A percentile compares a stretch with the other conserved stretches of the same genome.
Conservation (phyloP, 2,113 vertebrate genomes). For the Proterorhinus semilunaris region DNA sequence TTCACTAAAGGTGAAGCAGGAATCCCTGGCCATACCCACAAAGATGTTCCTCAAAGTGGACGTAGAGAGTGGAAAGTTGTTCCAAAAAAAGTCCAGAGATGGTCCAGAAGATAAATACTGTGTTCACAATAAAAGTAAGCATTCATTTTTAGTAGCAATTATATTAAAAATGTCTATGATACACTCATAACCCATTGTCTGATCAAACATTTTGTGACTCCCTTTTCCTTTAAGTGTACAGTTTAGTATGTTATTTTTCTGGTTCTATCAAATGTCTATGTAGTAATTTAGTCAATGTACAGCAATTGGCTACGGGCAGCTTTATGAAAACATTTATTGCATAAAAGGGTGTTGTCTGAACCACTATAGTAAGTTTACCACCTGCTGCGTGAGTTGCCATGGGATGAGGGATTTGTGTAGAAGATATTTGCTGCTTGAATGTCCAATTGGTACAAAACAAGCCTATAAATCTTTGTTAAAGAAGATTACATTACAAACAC, state of each 20-base stretch:
- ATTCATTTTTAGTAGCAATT: neutral
- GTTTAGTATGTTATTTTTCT: too few species aligned
- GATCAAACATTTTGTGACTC: too few species aligned
- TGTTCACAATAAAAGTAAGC: constrained; percentile 94
- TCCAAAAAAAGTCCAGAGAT: constrained; percentile 92
- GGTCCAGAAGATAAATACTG: constrained; percentile 95
- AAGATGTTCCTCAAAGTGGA: constrained; percentile 95
- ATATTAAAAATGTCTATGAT: neutral
- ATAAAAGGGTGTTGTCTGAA: neutral
- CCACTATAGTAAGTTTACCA: neutral
- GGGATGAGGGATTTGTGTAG: neutral
- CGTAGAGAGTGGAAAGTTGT: constrained; percentile 91
- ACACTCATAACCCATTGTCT: too few species aligned
- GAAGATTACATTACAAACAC: neutral
- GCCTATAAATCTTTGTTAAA: neutral
- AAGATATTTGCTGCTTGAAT: neutral
- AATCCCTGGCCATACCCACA: constrained; percentile 86
- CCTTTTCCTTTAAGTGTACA: too few species aligned
- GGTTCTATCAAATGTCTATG: too few species aligned
- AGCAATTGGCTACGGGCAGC: neutral
- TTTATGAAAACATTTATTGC: neutral
- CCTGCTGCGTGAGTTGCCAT: constrained; percentile 4
- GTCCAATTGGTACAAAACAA: neutral
- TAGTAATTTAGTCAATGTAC: too few species aligned
- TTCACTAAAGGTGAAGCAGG: constrained; percentile 85